Evolutionary conservation across 2,797 vertebrate genomes (phyloP).

Genomic region (Setipinna tenuifilis): DNA sequence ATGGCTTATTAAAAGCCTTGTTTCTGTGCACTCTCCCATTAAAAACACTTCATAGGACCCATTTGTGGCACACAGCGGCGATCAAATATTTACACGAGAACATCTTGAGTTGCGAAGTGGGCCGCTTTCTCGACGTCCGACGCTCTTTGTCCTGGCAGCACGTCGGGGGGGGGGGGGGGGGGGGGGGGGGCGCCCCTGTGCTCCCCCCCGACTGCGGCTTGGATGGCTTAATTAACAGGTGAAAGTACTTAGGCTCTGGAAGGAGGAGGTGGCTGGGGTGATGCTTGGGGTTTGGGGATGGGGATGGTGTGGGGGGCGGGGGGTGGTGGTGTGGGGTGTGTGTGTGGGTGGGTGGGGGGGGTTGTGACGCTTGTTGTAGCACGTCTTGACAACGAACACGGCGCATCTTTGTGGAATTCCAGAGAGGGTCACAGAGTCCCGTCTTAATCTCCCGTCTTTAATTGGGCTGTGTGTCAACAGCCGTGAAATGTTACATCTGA

Average conservation of each 20-base stretch:
- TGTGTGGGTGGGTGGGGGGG: constrained; percentile 62
- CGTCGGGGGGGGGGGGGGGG: too few relatives aligned
- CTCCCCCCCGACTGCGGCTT: constrained; percentile 50
- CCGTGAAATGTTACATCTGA: constrained; percentile 80
- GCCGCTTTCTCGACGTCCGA: not conserved
- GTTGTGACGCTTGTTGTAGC: not conserved
- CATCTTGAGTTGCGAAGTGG: constrained; percentile 69
- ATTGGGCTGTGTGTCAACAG: constrained; percentile 78
- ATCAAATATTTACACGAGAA: constrained; percentile 80
- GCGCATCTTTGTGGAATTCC: constrained; percentile 76
- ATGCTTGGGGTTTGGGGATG: constrained; percentile 63
- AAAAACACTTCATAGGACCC: constrained; percentile 57
- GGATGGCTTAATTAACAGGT: constrained; percentile 80
- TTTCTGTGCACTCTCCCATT: constrained; percentile 53
- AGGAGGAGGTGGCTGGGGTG: constrained; percentile 60
- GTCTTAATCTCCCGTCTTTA: constrained; percentile 82
- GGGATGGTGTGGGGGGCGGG: constrained; percentile 55
- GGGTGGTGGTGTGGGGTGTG: constrained; percentile 51
- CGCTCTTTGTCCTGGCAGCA: constrained; percentile 47
- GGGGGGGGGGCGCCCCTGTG: not conserved
- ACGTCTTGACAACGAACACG: constrained; percentile 76
- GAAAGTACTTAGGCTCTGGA: constrained; percentile 80
- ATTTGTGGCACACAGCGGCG: constrained; percentile 61
- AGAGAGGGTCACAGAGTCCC: constrained; percentile 80
- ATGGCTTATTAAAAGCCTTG: constrained; percentile 49